phyloP scores from a whole-genome alignment of 2,888 invertebrate genomes.

The Steinernema scapterisci region DNA sequence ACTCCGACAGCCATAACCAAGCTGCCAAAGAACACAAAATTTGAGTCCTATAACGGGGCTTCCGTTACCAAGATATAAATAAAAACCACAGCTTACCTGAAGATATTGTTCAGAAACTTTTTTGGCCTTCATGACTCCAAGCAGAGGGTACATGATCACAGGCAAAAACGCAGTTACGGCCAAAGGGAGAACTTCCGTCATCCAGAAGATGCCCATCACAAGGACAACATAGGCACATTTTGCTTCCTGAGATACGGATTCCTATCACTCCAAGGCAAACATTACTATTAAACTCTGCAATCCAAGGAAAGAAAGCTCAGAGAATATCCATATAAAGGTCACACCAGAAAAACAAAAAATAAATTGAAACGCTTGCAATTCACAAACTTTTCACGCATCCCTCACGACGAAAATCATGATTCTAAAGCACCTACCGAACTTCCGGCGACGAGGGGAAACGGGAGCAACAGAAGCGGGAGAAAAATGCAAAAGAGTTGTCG shows the following conservation, averaged over 20 bases:
- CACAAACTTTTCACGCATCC: too few species aligned
- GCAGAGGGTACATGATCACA: slow-evolving; percentile 60
- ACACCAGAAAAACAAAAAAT: too few species aligned
- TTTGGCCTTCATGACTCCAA: slow-evolving; percentile 52
- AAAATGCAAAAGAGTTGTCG: slow-evolving; percentile 11
- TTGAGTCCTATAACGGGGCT: slow-evolving; percentile 56
- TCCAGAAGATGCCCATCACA: slow-evolving; percentile 46
- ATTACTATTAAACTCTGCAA: too few species aligned
- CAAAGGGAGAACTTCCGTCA: slow-evolving; percentile 43
- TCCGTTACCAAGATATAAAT: too few species aligned
- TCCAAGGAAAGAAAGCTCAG: too few species aligned
- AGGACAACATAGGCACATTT: slow-evolving; percentile 46
- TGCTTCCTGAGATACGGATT: slow-evolving; percentile 37
- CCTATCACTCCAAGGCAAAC: too few species aligned
- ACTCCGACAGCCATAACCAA: slow-evolving; percentile 70
- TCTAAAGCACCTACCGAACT: neutral
- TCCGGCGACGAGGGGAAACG: slow-evolving; percentile 11
- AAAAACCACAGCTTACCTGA: neutral
- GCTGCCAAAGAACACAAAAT: slow-evolving; percentile 69
- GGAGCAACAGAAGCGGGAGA: slow-evolving; percentile 1
- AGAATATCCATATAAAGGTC: too few species aligned
- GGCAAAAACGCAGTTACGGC: slow-evolving; percentile 49
- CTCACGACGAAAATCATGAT: too few species aligned
- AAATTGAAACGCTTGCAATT: too few species aligned
- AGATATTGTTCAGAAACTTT: slow-evolving; percentile 42